Conservation (phyloP, 2,797 vertebrate genomes). For the Tiaroga cobitis region DNA sequence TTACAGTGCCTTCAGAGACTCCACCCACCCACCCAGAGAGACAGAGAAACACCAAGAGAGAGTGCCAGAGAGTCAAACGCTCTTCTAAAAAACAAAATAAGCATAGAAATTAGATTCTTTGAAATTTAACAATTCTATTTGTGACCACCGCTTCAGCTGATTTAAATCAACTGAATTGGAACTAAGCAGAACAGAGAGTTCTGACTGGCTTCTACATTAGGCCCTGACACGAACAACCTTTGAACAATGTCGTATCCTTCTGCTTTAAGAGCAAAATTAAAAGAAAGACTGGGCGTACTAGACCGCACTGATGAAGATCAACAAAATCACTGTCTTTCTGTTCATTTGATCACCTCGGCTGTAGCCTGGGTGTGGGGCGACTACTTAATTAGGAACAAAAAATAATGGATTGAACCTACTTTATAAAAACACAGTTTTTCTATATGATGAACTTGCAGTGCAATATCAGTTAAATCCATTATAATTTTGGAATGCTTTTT, state of each 20-base stretch:
- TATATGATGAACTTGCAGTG: background rate
- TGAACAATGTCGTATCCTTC: constrained; percentile 27
- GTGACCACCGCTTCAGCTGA: background rate
- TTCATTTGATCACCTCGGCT: background rate
- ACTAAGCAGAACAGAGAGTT: constrained; percentile 35
- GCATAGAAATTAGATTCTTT: background rate
- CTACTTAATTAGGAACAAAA: background rate
- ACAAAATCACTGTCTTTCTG: constrained; percentile 4
- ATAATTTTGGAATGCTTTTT: background rate
- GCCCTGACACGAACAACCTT: constrained; percentile 21
- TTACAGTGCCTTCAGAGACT: constrained; percentile 27
- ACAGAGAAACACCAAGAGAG: background rate
- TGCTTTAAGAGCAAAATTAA: constrained; percentile 26
- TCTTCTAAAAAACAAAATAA: constrained; percentile 28
- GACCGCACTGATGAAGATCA: constrained; percentile 2
- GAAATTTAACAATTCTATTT: constrained; percentile 29
- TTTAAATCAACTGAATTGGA: constrained; percentile 37
- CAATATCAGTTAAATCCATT: background rate
- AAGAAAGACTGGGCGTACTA: background rate
- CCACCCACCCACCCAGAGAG: constrained; percentile 16
- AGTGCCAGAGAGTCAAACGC: background rate
- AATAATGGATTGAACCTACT: background rate
- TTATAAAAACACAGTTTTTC: background rate
- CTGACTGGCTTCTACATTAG: constrained; percentile 22
- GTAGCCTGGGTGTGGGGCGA: background rate